Conservation (phyloP, 2,888 invertebrate genomes). For the Lomographa bimaculata region DNA sequence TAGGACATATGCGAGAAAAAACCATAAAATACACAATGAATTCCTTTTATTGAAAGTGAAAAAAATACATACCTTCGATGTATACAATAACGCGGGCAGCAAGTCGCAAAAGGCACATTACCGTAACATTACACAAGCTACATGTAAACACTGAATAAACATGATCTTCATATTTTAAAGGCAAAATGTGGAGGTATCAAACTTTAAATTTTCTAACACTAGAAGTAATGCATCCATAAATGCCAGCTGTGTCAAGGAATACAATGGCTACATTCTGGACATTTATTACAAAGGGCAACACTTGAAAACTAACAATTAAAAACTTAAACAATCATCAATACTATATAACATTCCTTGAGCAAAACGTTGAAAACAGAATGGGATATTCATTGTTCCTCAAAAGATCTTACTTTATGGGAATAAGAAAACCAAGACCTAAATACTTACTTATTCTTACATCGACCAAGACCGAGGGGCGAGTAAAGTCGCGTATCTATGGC, state of each 20-base stretch:
- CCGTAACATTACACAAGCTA: constrained; percentile 43
- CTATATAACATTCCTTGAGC: constrained; percentile 74
- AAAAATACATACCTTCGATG: constrained; percentile 57
- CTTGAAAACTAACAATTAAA: constrained; percentile 23
- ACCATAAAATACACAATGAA: constrained; percentile 64
- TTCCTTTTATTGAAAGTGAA: constrained; percentile 71
- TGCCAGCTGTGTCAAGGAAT: constrained; percentile 18
- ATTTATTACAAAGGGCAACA: constrained; percentile 22
- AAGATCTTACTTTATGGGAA: constrained; percentile 56
- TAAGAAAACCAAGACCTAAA: constrained; percentile 42
- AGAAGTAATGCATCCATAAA: constrained; percentile 29
- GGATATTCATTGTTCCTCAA: constrained; percentile 64
- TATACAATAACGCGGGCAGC: constrained; percentile 52
- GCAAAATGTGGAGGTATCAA: constrained; percentile 33
- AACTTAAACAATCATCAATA: constrained; percentile 33
- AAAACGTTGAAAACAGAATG: constrained; percentile 40
- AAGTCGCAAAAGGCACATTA: constrained; percentile 62
- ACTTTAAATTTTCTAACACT: constrained; percentile 9
- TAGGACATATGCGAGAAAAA: too few relatives aligned
- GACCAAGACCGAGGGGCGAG: too few relatives aligned
- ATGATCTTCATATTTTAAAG: constrained; percentile 36
- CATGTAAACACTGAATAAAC: constrained; percentile 36
- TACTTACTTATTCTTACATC: constrained; percentile 48
- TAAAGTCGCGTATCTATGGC: too few relatives aligned
- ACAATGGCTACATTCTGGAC: constrained; percentile 26